A percentile compares a stretch with the other conserved stretches of the same genome.
phyloP scores from a whole-genome alignment of 2,113 vertebrate genomes.

The Mus spicilegus region DNA sequence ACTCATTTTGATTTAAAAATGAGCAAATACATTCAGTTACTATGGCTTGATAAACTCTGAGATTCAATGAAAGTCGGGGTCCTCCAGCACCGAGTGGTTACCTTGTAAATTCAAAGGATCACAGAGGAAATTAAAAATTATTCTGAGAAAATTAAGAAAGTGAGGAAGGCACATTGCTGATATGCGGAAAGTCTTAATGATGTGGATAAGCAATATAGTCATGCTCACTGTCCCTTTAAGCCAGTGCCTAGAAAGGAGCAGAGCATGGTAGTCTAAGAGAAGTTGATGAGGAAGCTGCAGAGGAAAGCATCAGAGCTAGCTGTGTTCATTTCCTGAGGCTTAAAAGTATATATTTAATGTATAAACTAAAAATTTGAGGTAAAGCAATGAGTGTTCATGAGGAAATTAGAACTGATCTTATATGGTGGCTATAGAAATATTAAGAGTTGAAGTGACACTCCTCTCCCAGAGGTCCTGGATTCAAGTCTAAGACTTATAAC shows the following conservation, averaged over 20 bases:
- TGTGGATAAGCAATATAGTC: not conserved
- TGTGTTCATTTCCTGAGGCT: rapidly evolving
- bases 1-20: not conserved
- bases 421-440: not conserved
- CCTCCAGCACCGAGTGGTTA: not conserved
- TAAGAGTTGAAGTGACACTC: not conserved
- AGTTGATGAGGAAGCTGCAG: not conserved
- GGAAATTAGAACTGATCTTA: not conserved
- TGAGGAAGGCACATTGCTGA: not conserved
- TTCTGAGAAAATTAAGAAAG: not conserved
- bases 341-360: not conserved
- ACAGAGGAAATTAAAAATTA: not conserved
- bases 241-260: not conserved
- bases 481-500: not conserved
- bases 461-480: not conserved
- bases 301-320: not conserved
- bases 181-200: not conserved
- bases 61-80: not conserved
- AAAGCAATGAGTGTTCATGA: not conserved
- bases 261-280: not conserved
- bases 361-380: not conserved
- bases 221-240: not conserved
- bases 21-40: not conserved
- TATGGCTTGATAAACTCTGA: not conserved
- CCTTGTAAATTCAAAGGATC: not conserved